Base-by-base conservation (phyloP, 37 sponge, comb jelly and placozoan genomes). In the Mnemiopsis leidyi region DNA sequence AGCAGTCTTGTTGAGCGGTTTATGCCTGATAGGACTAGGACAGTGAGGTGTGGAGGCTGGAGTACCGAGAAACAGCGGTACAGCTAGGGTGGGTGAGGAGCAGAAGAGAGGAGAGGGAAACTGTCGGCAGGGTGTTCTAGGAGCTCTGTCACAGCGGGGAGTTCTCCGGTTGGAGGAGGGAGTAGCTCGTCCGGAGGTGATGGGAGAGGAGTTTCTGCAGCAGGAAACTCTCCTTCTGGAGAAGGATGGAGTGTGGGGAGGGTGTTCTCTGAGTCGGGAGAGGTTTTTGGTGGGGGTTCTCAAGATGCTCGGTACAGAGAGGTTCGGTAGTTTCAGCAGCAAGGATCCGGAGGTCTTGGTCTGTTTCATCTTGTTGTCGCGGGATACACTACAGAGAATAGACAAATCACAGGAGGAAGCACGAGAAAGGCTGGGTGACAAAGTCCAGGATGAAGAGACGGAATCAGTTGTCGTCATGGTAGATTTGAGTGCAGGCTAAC, bases 101-200 rank as follows among this genome's bases (percentile, higher is more conserved):
- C 79, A 77, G 79, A 77, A 77, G 33, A 77, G 79, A 1, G 79
- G 79, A 5, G 79, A 77, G 35, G 79, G 79, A 36, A 77, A 77
- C 61, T 48, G 61, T 18, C 61, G 61, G 13, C 5, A 13, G 13
- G 61, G 61, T 5, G 61, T 48, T 13, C 35, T 16, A 32, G 79
- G 79, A 20, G 79, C 35, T 20, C 36, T 34, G 3, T 48, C 61
- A 48, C 20, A 77, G 33, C 36, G 35, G 36, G 79, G 79, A 5
- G 73, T 69, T 69, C 73, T 20, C 1, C 9, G 24, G 9, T 3
- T 21, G 23, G 23, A 3, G n/a, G 73, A 69, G n/a, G 28, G 73
- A 28, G 24, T 25, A 13, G 61, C 5, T 48, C 9, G 13, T 48
- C 61, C 13, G 61, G 9, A 13, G 61, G 61, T 5, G 9, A 48